Evolutionary conservation across 2,888 invertebrate species (phyloP), one percentile per base, ranked within the genome.

Genomic region (Eledona agricola): DNA sequence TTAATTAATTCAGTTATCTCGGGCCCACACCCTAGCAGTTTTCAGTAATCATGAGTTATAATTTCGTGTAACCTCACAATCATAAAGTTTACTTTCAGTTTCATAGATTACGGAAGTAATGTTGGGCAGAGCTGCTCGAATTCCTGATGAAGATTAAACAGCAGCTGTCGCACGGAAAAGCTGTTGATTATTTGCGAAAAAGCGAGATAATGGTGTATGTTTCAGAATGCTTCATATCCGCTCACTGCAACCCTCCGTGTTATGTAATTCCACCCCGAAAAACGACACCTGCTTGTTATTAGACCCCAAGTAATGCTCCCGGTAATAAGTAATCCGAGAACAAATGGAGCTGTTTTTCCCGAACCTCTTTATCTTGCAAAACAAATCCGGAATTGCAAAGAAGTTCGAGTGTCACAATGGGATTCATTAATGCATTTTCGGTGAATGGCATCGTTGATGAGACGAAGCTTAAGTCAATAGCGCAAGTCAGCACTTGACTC

Each of bases 341-440:
- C 60, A 59, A 62, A 62, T 62, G 59, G 59, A 56, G 45, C 55
- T 62, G 62, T 62, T 62, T 62, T 62, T 58, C 62, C 53, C 61
- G 51, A 52, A 37, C 47, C 49, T 26, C 31, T 32, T 50, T 50
- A 54, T 54, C 50, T 43, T 23, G 12, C n/a, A 7, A 43, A 34
- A 34, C 15, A 31, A 22, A 23, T 12, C 25, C 7, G n/a, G 7
- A 38, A 25, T 28, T 40, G 9, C 19, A 17, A 28, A 32, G 12
- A 15, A 28, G 9, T 32, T 43, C 9, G 11, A 25, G 19, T 34
- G 19, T 20, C 13, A 46, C 46, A 46, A 47, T 47, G 13, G 19
- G 35, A 35, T 37, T 47, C 47, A 22, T 46, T 46, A 46, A 26
- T 35, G 35, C 13, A 20, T 19, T 10, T 15, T 22, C 17, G 11